These are phyloP conservation scores for Vidua macroura DNA, from an alignment of 2,113 vertebrate species.

Conservation along the genomic window DNA sequence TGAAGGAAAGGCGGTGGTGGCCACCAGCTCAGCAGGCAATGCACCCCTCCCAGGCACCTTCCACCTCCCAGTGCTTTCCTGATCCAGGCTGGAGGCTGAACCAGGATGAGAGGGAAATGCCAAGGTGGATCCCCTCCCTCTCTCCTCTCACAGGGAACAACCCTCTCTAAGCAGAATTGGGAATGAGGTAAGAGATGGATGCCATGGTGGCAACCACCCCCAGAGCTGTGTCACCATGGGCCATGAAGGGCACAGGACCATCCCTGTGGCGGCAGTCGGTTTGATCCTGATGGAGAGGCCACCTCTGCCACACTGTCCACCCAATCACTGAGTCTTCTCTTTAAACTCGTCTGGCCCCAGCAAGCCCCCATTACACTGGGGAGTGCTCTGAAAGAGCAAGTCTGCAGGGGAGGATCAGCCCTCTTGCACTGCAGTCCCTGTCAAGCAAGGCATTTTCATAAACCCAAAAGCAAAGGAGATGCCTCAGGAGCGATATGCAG, in stretches of 20 bases:
- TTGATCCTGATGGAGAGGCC: not conserved
- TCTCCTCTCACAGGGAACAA: not conserved
- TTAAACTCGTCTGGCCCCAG: not conserved
- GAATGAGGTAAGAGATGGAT: not conserved
- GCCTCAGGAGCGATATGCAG: not conserved
- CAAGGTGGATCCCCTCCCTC: not conserved
- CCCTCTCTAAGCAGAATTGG: not conserved
- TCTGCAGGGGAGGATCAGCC: too few species aligned
- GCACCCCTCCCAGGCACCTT: not conserved
- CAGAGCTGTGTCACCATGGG: not conserved
- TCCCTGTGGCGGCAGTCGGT: not conserved
- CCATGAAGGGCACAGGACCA: not conserved
- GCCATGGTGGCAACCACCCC: not conserved
- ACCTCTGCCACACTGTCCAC: accelerated
- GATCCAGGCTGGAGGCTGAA: not conserved
- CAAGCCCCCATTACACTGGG: accelerated
- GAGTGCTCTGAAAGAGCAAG: accelerated
- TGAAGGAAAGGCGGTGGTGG: not conserved
- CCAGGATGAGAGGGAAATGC: not conserved
- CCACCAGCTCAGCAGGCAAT: not conserved
- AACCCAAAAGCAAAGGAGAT: not conserved
- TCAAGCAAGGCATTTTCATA: not conserved
- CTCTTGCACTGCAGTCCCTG: not conserved
- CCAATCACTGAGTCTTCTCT: not conserved
- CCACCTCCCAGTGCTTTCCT: accelerated